phyloP scores from a whole-genome alignment of 2,113 vertebrate genomes.

The Cacatua alba region DNA sequence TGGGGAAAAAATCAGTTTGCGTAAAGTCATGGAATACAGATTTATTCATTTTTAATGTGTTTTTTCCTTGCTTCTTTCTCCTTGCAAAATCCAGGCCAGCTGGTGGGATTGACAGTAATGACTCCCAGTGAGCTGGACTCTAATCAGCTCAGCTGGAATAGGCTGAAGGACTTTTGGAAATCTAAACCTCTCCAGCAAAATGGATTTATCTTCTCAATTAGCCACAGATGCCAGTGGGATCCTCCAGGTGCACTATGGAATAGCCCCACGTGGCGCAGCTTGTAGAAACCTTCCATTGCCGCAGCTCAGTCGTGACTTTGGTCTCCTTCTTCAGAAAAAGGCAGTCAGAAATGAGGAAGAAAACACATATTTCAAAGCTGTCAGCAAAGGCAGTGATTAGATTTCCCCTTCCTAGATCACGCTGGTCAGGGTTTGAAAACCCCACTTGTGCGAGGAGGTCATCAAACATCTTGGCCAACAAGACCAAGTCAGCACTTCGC shows the following conservation, averaged over 20 bases:
- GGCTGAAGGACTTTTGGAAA: constrained; percentile 57
- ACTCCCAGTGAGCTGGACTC: constrained; percentile 67
- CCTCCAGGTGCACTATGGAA: constrained; percentile 39
- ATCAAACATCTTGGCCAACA: constrained; percentile 33
- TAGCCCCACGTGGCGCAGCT: neutral
- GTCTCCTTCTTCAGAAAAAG: neutral
- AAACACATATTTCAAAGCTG: neutral
- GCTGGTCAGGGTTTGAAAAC: neutral
- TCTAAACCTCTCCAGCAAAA: constrained; percentile 53
- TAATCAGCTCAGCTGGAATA: constrained; percentile 66
- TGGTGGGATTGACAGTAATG: constrained; percentile 66
- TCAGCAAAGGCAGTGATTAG: neutral
- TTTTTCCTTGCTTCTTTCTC: constrained; percentile 23
- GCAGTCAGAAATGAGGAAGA: neutral
- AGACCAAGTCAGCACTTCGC: constrained; percentile 40
- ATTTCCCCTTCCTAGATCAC: neutral
- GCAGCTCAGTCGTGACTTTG: neutral
- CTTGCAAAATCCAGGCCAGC: constrained; percentile 58
- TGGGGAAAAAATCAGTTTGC: constrained; percentile 27
- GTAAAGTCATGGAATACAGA: constrained; percentile 44
- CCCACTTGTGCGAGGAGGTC: neutral
- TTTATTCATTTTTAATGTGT: constrained; percentile 58
- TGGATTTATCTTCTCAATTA: constrained; percentile 67
- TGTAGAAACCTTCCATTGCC: neutral
- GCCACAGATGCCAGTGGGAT: constrained; percentile 49